Conservation (phyloP, 2,888 invertebrate species). For the Tholera decimalis region DNA sequence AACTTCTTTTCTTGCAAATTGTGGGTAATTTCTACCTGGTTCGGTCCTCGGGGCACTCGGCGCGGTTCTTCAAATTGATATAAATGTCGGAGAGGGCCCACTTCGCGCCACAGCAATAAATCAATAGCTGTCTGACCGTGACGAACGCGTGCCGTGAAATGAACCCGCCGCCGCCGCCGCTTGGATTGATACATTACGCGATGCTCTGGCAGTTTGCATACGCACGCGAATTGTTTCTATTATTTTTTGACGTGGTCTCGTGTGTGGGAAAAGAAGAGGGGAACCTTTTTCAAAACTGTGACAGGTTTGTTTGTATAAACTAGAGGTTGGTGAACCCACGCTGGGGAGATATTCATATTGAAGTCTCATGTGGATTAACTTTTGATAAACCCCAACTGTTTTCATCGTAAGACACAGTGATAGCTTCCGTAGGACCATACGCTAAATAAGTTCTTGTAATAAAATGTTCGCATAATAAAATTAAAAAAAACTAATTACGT, state of each 20-base stretch:
- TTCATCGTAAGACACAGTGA: no score
- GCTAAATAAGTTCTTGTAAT: no score
- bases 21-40: slow-evolving; percentile 18
- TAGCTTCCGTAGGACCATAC: no score
- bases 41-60: slow-evolving; percentile 40
- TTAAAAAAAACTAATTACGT: no score
- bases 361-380: no score
- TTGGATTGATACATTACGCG: slow-evolving; percentile 49
- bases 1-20: slow-evolving; percentile 32
- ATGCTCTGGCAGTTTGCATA: slow-evolving; percentile 39
- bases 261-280: slow-evolving; percentile 34
- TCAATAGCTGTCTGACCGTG: slow-evolving; percentile 54
- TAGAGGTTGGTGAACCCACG: not conserved
- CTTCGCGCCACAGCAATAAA: slow-evolving; percentile 47
- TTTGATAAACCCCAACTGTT: no score
- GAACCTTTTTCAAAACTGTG: slow-evolving; percentile 7
- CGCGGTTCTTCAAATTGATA: slow-evolving; percentile 58
- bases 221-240: slow-evolving; percentile 41
- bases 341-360: no score
- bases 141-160: slow-evolving; percentile 60
- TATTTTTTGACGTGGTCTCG: slow-evolving; percentile 42
- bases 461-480: no score
- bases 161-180: slow-evolving; percentile 45
- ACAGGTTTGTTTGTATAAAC: slow-evolving; percentile 14
- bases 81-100: slow-evolving; percentile 51